Evolutionary conservation across 2,888 invertebrate genomes (phyloP).

Genomic region (Mallateleia sp.): DNA sequence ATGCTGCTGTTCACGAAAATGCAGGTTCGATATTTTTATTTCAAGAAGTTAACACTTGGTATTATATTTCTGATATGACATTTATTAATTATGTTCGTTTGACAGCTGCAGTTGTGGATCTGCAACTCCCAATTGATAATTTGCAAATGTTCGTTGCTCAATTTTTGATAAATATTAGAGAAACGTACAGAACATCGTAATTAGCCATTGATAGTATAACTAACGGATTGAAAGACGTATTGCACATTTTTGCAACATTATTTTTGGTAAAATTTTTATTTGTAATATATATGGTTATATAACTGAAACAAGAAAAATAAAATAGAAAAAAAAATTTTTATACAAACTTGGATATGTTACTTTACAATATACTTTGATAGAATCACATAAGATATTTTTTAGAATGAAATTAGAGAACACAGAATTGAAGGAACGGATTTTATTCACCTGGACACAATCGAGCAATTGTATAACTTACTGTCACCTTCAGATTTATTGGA

Average conservation of each 20-base stretch:
- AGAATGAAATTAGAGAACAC: conserved; percentile 36
- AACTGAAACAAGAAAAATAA: too few species aligned
- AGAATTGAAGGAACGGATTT: conserved; percentile 16
- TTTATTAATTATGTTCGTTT: too few species aligned
- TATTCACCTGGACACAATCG: background rate
- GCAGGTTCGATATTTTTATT: too few species aligned
- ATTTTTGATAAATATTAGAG: conserved; percentile 1
- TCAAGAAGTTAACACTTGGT: too few species aligned
- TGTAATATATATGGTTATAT: background rate
- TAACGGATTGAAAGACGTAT: background rate
- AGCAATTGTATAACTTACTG: too few species aligned
- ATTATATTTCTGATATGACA: too few species aligned
- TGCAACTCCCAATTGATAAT: background rate
- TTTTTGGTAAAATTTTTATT: background rate
- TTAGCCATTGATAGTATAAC: background rate
- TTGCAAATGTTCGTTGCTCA: background rate
- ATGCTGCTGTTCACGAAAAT: too few species aligned
- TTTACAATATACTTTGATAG: too few species aligned
- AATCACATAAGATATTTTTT: background rate
- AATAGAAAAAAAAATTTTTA: too few species aligned
- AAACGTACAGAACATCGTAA: background rate
- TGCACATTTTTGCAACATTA: background rate
- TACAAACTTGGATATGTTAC: too few species aligned
- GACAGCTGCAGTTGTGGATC: too few species aligned
- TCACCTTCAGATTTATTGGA: too few species aligned